Conservation (phyloP, 2,113 vertebrate species). For the Saguinus midas region DNA sequence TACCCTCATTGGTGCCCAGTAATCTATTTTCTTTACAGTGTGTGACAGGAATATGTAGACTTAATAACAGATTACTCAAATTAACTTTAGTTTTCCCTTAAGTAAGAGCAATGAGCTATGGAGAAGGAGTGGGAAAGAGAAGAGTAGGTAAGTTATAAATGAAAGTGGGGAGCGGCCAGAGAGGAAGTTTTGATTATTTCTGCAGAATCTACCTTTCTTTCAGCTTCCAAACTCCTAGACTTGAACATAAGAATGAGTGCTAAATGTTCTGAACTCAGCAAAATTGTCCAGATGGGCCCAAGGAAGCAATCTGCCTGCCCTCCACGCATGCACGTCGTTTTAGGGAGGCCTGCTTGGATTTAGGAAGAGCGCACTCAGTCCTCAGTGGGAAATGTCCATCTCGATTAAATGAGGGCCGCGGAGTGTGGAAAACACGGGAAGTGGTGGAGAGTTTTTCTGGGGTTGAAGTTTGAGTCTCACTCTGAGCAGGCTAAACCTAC, state of each 20-base stretch:
- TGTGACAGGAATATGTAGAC: neutral
- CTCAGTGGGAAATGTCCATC: neutral
- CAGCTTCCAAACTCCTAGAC: neutral
- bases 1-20: neutral
- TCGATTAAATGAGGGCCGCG: neutral
- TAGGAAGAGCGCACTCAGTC: neutral
- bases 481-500: constrained; percentile 43
- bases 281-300: neutral
- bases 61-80: neutral
- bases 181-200: neutral
- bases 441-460: neutral
- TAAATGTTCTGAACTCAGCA: constrained; percentile 2
- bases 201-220: neutral
- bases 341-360: neutral
- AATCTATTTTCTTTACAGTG: neutral
- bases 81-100: neutral
- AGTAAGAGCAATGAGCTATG: constrained; percentile 8
- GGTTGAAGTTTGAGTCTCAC: constrained; percentile 63
- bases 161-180: neutral
- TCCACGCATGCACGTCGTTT: accelerated
- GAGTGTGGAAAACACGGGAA: constrained; percentile 35
- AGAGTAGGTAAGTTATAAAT: neutral
- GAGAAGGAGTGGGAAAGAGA: neutral
- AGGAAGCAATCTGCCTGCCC: neutral
- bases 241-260: neutral